These are phyloP conservation scores for Noctua comes DNA, from an alignment of 2,888 invertebrate species.

Conservation along the genomic window DNA sequence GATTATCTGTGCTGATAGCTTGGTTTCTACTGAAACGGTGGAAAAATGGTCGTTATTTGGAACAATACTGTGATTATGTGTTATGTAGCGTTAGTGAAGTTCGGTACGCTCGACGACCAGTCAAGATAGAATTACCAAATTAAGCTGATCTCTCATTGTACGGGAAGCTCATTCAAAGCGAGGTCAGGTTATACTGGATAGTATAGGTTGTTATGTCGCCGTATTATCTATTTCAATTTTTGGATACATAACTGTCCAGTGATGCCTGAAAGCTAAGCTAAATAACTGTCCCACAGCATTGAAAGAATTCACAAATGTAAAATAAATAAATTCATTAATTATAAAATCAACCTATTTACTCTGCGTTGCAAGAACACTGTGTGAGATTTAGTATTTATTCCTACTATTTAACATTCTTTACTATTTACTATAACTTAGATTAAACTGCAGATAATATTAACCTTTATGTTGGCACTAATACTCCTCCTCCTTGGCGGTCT, in stretches of 20 bases:
- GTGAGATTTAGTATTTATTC: too few species aligned
- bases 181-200: too few species aligned
- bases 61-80: slow-evolving; percentile 21
- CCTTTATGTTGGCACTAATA: slow-evolving; percentile 87
- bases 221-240: not conserved
- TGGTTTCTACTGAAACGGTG: slow-evolving; percentile 11
- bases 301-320: not conserved
- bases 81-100: not conserved
- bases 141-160: not conserved
- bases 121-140: not conserved
- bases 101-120: not conserved
- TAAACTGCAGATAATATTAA: slow-evolving; percentile 55
- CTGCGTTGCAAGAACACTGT: not conserved
- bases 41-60: slow-evolving; percentile 30
- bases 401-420: too few species aligned
- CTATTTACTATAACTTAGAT: not conserved
- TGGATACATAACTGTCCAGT: not conserved
- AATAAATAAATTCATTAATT: not conserved
- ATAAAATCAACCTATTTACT: not conserved
- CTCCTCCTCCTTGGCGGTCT: slow-evolving; percentile 83
- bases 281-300: not conserved
- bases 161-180: too few species aligned
- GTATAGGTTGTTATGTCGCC: too few species aligned
- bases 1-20: slow-evolving; percentile 60
- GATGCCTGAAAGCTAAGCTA: not conserved